phyloP scores from a whole-genome alignment of 2,113 vertebrate genomes.

The Hemicordylus capensis region DNA sequence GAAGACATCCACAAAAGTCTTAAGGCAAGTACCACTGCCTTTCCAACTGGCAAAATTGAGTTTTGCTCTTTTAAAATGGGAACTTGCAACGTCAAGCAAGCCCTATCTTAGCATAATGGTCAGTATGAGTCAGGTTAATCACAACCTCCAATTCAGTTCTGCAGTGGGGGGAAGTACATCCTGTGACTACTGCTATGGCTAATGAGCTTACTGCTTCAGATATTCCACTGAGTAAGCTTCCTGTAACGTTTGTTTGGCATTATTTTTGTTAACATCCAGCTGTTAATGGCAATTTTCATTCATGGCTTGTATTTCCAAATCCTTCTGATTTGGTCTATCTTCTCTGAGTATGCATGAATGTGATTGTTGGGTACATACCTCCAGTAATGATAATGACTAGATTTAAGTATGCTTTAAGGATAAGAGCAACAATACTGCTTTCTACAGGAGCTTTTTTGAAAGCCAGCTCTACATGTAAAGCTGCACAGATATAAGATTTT shows the following conservation, averaged over 20 bases:
- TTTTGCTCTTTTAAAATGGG: background rate
- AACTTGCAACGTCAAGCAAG: background rate
- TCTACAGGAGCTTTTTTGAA: conserved; percentile 24
- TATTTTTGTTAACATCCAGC: background rate
- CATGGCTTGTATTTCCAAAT: background rate
- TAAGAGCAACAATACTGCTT: background rate
- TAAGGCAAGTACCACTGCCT: background rate
- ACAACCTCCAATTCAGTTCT: background rate
- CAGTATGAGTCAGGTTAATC: background rate
- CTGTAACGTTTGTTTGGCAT: background rate
- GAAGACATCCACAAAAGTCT: background rate
- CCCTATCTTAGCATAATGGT: background rate
- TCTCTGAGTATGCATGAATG: background rate
- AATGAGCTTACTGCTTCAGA: background rate
- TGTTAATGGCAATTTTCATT: background rate
- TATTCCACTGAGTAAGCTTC: background rate
- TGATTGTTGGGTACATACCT: background rate
- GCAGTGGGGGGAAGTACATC: background rate
- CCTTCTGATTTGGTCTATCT: background rate
- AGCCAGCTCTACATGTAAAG: conserved; percentile 1
- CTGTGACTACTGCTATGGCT: background rate
- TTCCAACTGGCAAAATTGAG: background rate
- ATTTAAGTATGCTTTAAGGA: conserved; percentile 4
- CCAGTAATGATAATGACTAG: background rate
- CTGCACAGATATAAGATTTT: conserved; percentile 34